Conservation (phyloP, 2,888 invertebrate genomes). For the Apoda limacodes region DNA sequence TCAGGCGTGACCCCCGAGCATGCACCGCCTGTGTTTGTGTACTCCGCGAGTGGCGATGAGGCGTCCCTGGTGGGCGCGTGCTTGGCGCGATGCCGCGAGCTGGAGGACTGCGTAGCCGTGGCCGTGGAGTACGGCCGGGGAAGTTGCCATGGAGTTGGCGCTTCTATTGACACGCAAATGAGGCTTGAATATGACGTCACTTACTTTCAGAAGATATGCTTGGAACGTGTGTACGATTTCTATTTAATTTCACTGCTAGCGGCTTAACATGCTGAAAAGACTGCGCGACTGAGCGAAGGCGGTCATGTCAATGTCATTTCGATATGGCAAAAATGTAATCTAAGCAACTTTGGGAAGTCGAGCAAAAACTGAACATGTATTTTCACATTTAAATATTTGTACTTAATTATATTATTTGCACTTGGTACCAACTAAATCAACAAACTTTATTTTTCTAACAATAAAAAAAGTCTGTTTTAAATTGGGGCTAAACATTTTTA, state of each 20-base stretch:
- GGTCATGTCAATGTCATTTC: no score
- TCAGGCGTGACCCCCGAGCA: constrained; percentile 46
- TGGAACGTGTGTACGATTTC: constrained; percentile 58
- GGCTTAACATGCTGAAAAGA: not conserved
- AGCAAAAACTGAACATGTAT: no score
- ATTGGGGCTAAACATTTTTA: no score
- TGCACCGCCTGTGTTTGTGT: constrained; percentile 53
- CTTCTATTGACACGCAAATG: constrained; percentile 28
- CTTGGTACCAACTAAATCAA: no score
- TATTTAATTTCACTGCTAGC: no score
- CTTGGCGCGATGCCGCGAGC: constrained; percentile 51
- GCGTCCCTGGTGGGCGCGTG: constrained; percentile 54
- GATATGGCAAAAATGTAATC: no score
- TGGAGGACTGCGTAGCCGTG: constrained; percentile 57
- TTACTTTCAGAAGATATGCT: constrained; percentile 75
- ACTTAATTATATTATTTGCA: no score
- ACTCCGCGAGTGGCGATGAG: constrained; percentile 54
- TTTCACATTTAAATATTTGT: no score
- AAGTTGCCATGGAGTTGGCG: constrained; percentile 56
- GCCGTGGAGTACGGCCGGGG: constrained; percentile 56
- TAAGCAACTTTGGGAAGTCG: no score
- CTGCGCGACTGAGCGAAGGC: no score
- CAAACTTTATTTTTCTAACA: no score
- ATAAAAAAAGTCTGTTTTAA: no score
- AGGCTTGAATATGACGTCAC: constrained; percentile 67